Evolutionary conservation across 2,888 invertebrate species (phyloP), one percentile per base, ranked within the genome.

Genomic region (Acleris holmiana): DNA sequence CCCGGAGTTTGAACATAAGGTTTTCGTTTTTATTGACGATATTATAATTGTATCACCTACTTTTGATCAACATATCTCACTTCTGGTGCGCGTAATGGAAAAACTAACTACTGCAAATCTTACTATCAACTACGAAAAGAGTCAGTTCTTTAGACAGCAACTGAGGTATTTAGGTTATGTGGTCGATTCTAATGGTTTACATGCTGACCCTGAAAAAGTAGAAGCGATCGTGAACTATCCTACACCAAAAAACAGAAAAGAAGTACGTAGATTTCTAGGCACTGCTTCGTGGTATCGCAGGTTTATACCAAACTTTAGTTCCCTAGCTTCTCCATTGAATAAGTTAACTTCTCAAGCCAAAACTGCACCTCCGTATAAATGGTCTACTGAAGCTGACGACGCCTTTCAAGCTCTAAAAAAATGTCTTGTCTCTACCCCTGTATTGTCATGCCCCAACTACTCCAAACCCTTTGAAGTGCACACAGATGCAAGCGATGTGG

Each of bases 181-280:
- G 2, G 73, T 84, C 1, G 69, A 73, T 55, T 35, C 23, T 29
- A 49, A 48, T 3, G 61, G 66, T 1, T n/a, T 66, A 1, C 61
- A 51, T 15, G 40, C 57, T 10, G 66, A 66, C 23, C 58, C 61
- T 6, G 57, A 48, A 4, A 66, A 66, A 21, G 53, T 61, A 1
- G 21, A 55, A 10, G 66, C 66, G n/a, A 66, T 66, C 6, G 8
- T 48, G 0, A 48, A 66, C 17, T 66, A 17, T 18, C 60, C 60
- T 10, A 58, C 53, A 2, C 59, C 59, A 15, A 65, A 21, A 6
- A 44, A 21, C 40, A 23, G 46, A 2, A 65, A 61, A 35, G 64
- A 64, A n/a, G 21, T 67, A 13, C 48, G 41, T 18, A 21, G 62
- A n/a, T 67, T 67, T 44, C 41, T 66, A 2, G 66, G 66, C 3